Conservation (phyloP, 2,113 vertebrate species). For the Esox niger region DNA sequence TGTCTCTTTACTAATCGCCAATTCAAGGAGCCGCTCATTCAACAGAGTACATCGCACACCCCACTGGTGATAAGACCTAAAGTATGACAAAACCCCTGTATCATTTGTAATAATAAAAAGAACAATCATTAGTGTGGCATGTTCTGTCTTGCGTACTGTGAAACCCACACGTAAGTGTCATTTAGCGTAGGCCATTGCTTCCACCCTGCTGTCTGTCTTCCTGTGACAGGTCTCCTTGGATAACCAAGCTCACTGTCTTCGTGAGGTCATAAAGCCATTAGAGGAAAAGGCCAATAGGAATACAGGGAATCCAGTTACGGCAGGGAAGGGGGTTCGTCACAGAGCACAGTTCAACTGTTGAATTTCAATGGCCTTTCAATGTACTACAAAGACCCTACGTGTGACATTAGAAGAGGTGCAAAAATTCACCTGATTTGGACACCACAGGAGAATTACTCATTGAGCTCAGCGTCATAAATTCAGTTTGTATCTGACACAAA, state of each 20-base stretch:
- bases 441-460: constrained; percentile 6
- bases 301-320: constrained; percentile 18
- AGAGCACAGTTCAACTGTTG: constrained; percentile 7
- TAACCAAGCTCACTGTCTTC: constrained; percentile 20
- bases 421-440: constrained; percentile 34
- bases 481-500: constrained; percentile 19
- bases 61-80: no score
- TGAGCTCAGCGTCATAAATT: constrained; percentile 38
- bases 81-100: no score
- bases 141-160: no score
- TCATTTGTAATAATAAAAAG: no score
- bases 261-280: constrained; percentile 8
- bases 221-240: constrained; percentile 23
- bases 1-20: no score
- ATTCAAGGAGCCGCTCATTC: no score
- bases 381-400: constrained; percentile 1
- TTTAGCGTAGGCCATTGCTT: no score
- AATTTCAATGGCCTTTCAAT: constrained; percentile 26
- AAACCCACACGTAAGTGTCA: no score
- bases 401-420: constrained; percentile 7
- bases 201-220: constrained; percentile 10
- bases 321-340: not conserved
- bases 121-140: no score
- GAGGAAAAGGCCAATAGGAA: constrained; percentile 22
- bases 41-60: no score